A percentile compares a stretch with the other conserved stretches of the same genome.
phyloP scores from a whole-genome alignment of 2,888 invertebrate species.

The Heteropelma amictum region DNA sequence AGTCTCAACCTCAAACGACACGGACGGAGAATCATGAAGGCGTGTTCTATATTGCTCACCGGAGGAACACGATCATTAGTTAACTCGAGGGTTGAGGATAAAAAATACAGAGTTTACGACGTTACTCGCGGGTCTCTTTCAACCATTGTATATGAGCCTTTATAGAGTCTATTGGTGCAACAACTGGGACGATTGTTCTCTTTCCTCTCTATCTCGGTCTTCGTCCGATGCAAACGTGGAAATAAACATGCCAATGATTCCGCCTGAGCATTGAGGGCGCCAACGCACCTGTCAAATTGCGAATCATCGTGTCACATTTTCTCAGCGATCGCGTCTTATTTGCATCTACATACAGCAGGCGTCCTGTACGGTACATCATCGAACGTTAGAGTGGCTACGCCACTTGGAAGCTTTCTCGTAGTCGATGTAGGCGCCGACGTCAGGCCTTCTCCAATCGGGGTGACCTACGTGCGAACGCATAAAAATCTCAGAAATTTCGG shows the following conservation, averaged over 20 bases:
- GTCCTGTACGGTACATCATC: too few species aligned
- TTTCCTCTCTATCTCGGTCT: too few species aligned
- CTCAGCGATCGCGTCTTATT: not conserved
- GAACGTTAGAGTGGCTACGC: not conserved
- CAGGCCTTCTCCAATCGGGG: too few species aligned
- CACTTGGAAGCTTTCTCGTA: slow-evolving; percentile 1
- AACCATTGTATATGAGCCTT: too few species aligned
- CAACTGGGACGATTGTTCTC: not conserved
- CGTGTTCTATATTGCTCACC: not conserved
- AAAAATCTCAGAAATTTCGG: too few species aligned
- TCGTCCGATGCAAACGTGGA: not conserved
- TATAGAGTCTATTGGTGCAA: too few species aligned
- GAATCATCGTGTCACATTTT: slow-evolving; percentile 1
- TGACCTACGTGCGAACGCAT: too few species aligned
- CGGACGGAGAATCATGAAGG: not conserved
- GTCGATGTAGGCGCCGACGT: too few species aligned
- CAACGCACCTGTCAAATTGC: not conserved
- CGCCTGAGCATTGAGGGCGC: not conserved
- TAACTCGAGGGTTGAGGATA: not conserved
- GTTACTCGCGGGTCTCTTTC: not conserved
- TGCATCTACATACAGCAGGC: not conserved
- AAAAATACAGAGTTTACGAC: not conserved
- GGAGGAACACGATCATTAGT: not conserved
- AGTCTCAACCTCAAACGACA: slow-evolving; percentile 45
- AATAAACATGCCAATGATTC: not conserved